These are phyloP conservation scores for Labroides dimidiatus DNA, from an alignment of 2,797 vertebrate species.

Conservation along the genomic window DNA sequence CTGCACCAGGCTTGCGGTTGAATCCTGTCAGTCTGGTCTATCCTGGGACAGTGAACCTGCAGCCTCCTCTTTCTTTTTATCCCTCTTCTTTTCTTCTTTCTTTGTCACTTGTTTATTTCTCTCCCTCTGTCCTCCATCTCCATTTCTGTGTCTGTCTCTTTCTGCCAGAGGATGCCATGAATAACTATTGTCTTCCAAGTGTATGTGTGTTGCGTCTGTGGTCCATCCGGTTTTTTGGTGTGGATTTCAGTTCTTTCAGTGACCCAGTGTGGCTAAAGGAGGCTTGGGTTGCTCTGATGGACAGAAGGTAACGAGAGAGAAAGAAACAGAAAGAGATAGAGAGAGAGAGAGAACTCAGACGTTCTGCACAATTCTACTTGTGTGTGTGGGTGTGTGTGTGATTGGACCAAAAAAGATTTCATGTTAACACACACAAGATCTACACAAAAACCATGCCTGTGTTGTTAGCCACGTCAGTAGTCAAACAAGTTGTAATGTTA, in stretches of 20 bases:
- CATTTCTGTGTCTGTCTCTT: conserved; percentile 41
- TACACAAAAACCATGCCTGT: no score
- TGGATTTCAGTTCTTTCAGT: conserved; percentile 63
- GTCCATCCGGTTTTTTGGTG: conserved; percentile 66
- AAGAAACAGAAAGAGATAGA: background rate
- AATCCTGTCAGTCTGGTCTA: conserved; percentile 66
- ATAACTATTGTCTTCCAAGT: conserved; percentile 58
- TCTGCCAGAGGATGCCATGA: conserved; percentile 49
- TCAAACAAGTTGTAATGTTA: no score
- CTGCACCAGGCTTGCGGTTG: conserved; percentile 63
- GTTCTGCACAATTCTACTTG: no score
- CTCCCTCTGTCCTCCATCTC: conserved; percentile 47
- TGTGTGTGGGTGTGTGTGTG: no score
- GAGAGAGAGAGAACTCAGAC: background rate
- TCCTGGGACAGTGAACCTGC: conserved; percentile 60
- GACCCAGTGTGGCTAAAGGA: conserved; percentile 47
- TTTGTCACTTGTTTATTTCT: conserved; percentile 32
- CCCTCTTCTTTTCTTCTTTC: conserved; percentile 24
- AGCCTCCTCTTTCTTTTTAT: conserved; percentile 30
- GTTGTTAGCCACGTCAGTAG: no score
- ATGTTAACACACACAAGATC: no score
- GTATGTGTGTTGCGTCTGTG: conserved; percentile 50
- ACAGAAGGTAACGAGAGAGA: conserved; percentile 28
- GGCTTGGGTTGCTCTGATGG: conserved; percentile 58
- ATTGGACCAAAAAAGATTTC: no score